Evolutionary conservation across 2,797 vertebrate species (phyloP).

Genomic region (Sebastes diploproa): DNA sequence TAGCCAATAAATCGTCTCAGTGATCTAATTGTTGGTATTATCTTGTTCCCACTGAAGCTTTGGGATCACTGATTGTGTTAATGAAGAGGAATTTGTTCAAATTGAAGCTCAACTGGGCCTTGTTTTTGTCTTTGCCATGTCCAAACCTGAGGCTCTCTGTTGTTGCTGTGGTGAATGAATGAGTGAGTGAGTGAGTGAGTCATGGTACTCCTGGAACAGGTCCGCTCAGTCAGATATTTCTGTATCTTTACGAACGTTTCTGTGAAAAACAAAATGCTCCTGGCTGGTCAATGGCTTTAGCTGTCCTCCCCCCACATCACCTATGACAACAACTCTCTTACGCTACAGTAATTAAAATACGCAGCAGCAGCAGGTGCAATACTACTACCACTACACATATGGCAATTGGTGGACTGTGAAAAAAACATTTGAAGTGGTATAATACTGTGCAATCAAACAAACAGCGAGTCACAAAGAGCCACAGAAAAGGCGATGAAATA

Average conservation of each 20-base stretch:
- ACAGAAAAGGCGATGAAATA: slow-evolving; percentile 22
- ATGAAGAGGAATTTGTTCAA: slow-evolving; percentile 51
- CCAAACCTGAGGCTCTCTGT: background rate
- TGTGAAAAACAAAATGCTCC: background rate
- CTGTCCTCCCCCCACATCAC: background rate
- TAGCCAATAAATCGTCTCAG: slow-evolving; percentile 41
- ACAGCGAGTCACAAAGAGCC: slow-evolving; percentile 13
- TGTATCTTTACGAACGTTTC: background rate
- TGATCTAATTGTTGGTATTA: slow-evolving; percentile 58
- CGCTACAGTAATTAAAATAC: background rate
- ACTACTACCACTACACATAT: background rate
- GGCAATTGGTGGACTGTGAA: slow-evolving; percentile 47
- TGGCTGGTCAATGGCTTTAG: background rate
- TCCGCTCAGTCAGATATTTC: background rate
- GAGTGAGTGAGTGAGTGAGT: background rate
- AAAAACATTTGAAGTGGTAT: slow-evolving; percentile 37
- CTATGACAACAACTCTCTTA: background rate
- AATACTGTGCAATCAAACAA: slow-evolving; percentile 45
- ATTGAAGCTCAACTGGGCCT: slow-evolving; percentile 31
- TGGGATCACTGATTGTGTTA: slow-evolving; percentile 55
- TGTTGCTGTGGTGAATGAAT: background rate
- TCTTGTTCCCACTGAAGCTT: slow-evolving; percentile 33
- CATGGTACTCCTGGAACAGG: background rate
- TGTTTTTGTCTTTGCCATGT: slow-evolving; percentile 13
- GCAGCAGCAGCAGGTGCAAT: slow-evolving; percentile 33